A percentile compares a stretch with the other conserved stretches of the same genome.
Conservation (phyloP, 2,797 vertebrate genomes). For the Sciaenops ocellatus region DNA sequence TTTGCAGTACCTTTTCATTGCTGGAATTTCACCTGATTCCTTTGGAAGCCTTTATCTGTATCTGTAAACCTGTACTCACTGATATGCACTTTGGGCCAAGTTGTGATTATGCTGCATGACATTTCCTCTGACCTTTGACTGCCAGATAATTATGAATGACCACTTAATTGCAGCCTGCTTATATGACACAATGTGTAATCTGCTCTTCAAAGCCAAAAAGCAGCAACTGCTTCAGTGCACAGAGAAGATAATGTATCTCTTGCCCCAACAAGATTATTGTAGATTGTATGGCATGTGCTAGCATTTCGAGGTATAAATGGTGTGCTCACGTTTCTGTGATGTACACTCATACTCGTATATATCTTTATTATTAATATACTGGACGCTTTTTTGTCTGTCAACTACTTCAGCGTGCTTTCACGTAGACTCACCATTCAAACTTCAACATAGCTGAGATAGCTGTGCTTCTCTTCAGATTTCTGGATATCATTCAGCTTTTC, state of each 20-base stretch:
- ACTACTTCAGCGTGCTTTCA: neutral
- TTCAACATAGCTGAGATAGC: neutral
- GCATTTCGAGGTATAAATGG: slow-evolving; percentile 33
- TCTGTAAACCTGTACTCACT: slow-evolving; percentile 68
- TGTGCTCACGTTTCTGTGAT: neutral
- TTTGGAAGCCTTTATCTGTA: slow-evolving; percentile 51
- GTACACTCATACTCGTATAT: slow-evolving; percentile 24
- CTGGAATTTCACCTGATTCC: slow-evolving; percentile 42
- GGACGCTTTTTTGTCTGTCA: neutral
- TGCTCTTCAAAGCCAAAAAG: slow-evolving; percentile 63
- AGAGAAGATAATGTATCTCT: slow-evolving; percentile 13
- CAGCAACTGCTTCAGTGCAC: slow-evolving; percentile 23
- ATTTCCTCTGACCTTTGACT: slow-evolving; percentile 52
- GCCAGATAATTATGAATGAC: slow-evolving; percentile 41
- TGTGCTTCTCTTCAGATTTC: neutral
- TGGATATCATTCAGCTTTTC: neutral
- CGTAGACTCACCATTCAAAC: neutral
- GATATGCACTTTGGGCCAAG: slow-evolving; percentile 73
- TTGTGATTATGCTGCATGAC: slow-evolving; percentile 69
- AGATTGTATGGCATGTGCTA: slow-evolving; percentile 31
- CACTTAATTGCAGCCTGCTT: slow-evolving; percentile 28
- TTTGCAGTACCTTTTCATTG: neutral
- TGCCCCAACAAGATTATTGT: neutral
- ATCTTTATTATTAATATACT: slow-evolving; percentile 24
- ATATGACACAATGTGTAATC: slow-evolving; percentile 41